These are phyloP conservation scores for Amphipoea oculea DNA, from an alignment of 2,888 invertebrate genomes.

Conservation along the genomic window DNA sequence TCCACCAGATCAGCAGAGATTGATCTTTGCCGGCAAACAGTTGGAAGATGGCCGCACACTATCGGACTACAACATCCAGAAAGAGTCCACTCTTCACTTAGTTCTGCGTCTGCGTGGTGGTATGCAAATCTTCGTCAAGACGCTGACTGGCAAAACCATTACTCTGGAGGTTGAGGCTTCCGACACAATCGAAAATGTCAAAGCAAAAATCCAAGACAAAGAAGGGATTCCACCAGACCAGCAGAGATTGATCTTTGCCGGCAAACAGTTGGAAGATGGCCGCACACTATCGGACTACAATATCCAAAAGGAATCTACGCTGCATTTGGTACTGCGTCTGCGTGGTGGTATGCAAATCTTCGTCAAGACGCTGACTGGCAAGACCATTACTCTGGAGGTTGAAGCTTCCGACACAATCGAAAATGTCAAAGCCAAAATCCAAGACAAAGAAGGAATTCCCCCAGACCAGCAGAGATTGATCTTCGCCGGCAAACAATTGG, in stretches of 20 bases:
- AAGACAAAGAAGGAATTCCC: constrained; percentile 63
- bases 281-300: constrained; percentile 57
- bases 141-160: constrained; percentile 58
- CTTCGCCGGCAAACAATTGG: constrained; percentile 62
- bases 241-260: constrained; percentile 62
- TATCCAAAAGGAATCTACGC: constrained; percentile 58
- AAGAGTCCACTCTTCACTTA: constrained; percentile 54
- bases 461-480: constrained; percentile 63
- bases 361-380: constrained; percentile 59
- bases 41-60: constrained; percentile 58
- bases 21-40: constrained; percentile 64
- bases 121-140: constrained; percentile 65
- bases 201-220: constrained; percentile 64
- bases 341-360: constrained; percentile 66
- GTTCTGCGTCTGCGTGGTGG: constrained; percentile 60
- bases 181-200: constrained; percentile 62
- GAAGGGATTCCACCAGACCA: constrained; percentile 65
- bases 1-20: constrained; percentile 60
- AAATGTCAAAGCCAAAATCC: constrained; percentile 63
- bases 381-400: constrained; percentile 55
- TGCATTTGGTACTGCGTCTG: constrained; percentile 54
- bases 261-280: constrained; percentile 60
- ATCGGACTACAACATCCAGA: constrained; percentile 58
- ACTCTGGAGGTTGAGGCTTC: constrained; percentile 58
- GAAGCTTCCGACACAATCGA: constrained; percentile 62